Conservation (phyloP, 2,113 vertebrate species). For the Brachyhypopomus occidentalis region DNA sequence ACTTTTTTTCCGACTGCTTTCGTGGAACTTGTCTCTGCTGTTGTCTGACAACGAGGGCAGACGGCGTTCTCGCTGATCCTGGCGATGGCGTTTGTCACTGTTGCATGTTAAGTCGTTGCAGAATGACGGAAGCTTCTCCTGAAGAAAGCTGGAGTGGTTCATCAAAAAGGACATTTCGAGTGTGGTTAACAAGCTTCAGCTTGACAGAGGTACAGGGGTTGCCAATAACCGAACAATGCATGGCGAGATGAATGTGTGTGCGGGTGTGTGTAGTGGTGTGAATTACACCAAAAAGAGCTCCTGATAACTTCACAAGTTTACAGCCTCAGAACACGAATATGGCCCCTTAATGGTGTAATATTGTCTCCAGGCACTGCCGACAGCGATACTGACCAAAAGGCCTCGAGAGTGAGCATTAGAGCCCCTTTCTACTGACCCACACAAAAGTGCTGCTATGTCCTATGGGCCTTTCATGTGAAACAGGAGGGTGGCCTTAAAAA, state of each 20-base stretch:
- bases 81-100: not conserved
- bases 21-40: not conserved
- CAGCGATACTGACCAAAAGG: not conserved
- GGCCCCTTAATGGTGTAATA: not conserved
- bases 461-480: conserved; percentile 23
- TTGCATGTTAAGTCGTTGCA: not conserved
- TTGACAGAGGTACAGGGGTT: not conserved
- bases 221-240: not conserved
- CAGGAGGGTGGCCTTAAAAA: conserved; percentile 41
- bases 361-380: not conserved
- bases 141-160: not conserved
- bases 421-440: not conserved
- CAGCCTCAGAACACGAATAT: not conserved
- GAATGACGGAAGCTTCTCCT: not conserved
- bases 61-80: conserved; percentile 9
- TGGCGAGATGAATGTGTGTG: not conserved
- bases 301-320: not conserved
- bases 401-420: not conserved
- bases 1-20: not conserved
- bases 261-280: not conserved
- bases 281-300: not conserved
- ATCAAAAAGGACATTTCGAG: not conserved
- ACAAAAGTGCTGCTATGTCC: not conserved
- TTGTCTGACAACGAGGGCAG: not conserved
- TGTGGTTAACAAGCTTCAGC: not conserved